Percentiles rank a stretch among this genome's conserved stretches.
Evolutionary conservation across 2,888 invertebrate species (phyloP).

Genomic region (Drosophila falleni): DNA sequence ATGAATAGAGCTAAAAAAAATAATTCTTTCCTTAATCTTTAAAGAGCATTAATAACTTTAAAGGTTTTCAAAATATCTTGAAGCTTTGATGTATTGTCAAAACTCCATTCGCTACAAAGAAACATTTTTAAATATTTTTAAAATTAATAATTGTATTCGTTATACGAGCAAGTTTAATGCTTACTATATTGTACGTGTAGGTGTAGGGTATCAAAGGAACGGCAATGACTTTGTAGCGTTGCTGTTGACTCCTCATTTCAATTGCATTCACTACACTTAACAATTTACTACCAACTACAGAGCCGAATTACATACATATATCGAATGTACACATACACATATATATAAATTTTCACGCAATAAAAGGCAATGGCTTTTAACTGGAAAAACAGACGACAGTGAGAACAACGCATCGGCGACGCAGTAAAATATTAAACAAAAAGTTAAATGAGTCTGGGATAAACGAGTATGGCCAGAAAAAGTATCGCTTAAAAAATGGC

Average conservation of each 20-base stretch:
- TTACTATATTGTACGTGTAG: not conserved
- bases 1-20: no score
- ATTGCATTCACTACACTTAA: constrained; percentile 74
- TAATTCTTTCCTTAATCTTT: no score
- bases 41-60: no score
- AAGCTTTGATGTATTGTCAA: no score
- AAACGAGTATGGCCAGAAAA: constrained; percentile 20
- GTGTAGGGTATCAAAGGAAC: constrained; percentile 34
- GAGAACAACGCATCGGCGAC: constrained; percentile 22
- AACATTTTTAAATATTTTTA: not conserved
- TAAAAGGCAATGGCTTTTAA: constrained; percentile 59
- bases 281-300: constrained; percentile 62
- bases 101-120: no score
- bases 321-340: not conserved
- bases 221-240: not conserved
- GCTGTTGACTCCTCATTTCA: constrained; percentile 67
- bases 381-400: constrained; percentile 40
- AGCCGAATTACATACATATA: constrained; percentile 40
- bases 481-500: constrained; percentile 17
- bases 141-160: not conserved
- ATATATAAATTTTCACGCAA: constrained; percentile 68
- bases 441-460: constrained; percentile 27
- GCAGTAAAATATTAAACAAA: constrained; percentile 42
- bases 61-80: no score
- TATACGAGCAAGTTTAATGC: not conserved